A percentile compares a stretch with the other conserved stretches of the same genome.
These are phyloP conservation scores for Pithys albifrons DNA, from an alignment of 2,113 vertebrate genomes.

Conservation along the genomic window DNA sequence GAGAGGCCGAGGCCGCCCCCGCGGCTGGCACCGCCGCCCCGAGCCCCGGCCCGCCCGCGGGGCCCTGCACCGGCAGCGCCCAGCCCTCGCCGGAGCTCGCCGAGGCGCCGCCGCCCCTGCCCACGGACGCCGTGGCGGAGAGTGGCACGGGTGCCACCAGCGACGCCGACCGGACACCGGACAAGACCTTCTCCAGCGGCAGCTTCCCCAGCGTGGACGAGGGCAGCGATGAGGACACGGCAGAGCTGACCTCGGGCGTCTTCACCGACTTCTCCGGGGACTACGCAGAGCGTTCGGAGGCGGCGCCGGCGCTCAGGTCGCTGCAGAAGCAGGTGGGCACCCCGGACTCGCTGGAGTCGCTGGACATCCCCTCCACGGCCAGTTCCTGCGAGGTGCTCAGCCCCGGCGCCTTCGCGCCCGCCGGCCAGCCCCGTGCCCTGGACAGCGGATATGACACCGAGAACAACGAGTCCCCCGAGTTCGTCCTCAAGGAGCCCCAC, in stretches of 20 bases:
- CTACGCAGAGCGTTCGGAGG: slow-evolving; percentile 69
- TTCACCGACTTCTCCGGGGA: slow-evolving; percentile 82
- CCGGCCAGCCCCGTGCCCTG: slow-evolving; percentile 83
- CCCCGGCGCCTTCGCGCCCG: slow-evolving; percentile 69
- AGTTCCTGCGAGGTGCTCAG: slow-evolving; percentile 84
- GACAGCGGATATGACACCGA: slow-evolving; percentile 98
- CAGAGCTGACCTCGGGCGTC: slow-evolving; percentile 82
- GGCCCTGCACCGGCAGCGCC: neutral
- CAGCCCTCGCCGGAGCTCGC: neutral
- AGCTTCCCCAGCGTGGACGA: slow-evolving; percentile 77
- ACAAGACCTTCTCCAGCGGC: slow-evolving; percentile 72
- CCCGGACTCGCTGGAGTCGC: slow-evolving; percentile 86
- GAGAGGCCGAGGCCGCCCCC: neutral
- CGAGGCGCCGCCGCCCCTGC: neutral
- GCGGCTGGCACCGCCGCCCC: neutral
- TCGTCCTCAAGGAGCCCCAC: slow-evolving; percentile 87
- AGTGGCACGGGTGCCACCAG: slow-evolving; percentile 26
- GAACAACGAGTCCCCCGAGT: slow-evolving; percentile 94
- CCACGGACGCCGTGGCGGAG: neutral
- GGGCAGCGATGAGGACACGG: slow-evolving; percentile 78
- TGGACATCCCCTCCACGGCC: slow-evolving; percentile 82
- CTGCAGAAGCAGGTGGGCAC: slow-evolving; percentile 88
- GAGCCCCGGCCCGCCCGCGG: neutral
- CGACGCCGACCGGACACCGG: slow-evolving; percentile 45
- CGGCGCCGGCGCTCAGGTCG: slow-evolving; percentile 71